Evolutionary conservation across 2,797 vertebrate genomes (phyloP).

Genomic region (Limnodromus scolopaceus): DNA sequence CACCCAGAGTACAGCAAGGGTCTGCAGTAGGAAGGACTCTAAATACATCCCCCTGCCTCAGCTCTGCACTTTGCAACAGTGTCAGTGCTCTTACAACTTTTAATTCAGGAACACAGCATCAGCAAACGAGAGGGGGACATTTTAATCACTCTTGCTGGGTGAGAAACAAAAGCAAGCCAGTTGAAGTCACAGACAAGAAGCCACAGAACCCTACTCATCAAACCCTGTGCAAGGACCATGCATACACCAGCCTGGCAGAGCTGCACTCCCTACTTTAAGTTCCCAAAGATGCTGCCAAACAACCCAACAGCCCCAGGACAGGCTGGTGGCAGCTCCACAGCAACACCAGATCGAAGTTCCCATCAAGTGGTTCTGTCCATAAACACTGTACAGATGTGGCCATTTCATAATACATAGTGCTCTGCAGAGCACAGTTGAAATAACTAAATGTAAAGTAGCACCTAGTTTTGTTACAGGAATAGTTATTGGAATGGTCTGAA

Average conservation of each 20-base stretch:
- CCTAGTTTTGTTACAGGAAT: neutral
- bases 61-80: neutral
- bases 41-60: neutral
- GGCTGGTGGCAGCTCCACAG: neutral
- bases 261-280: neutral
- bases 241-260: neutral
- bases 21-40: neutral
- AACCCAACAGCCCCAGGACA: neutral
- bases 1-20: neutral
- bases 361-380: neutral
- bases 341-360: neutral
- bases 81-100: neutral
- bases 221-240: neutral
- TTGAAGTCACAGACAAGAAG: neutral
- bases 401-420: neutral
- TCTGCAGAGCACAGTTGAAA: neutral
- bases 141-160: neutral
- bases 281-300: neutral
- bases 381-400: neutral
- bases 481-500: neutral
- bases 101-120: neutral
- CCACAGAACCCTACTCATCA: neutral
- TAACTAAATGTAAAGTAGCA: neutral
- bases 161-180: neutral
- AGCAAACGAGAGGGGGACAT: neutral